Conservation (phyloP, 2,888 invertebrate species). For the Polydrusus cervinus region DNA sequence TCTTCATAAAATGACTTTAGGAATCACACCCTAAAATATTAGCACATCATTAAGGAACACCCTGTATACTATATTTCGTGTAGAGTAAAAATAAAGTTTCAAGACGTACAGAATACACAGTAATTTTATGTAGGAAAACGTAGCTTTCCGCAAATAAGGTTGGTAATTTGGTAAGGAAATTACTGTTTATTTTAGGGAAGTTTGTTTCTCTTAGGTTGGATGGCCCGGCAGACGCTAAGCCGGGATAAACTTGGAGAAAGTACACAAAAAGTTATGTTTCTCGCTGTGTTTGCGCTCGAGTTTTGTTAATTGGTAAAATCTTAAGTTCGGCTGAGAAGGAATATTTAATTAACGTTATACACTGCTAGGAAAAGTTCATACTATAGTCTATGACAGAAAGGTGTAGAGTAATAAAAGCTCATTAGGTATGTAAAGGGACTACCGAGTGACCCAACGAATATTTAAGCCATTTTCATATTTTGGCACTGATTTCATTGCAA, state of each 20-base stretch:
- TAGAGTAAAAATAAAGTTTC: conserved; percentile 33
- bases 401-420: no score
- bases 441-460: no score
- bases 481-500: no score
- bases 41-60: no score
- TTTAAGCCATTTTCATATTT: no score
- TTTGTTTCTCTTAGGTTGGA: conserved; percentile 66
- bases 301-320: conserved; percentile 51
- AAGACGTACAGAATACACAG: conserved; percentile 57
- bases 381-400: no score
- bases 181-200: conserved; percentile 71
- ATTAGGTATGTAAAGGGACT: no score
- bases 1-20: no score
- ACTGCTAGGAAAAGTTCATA: no score
- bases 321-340: conserved; percentile 13
- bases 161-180: conserved; percentile 72
- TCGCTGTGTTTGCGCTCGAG: conserved; percentile 42
- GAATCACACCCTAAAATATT: no score
- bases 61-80: no score
- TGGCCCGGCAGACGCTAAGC: conserved; percentile 63
- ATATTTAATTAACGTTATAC: no score
- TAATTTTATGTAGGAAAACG: conserved; percentile 71
- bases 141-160: conserved; percentile 68
- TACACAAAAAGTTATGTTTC: conserved; percentile 56
- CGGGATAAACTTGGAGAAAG: conserved; percentile 58